Evolutionary conservation across 2,797 vertebrate genomes (phyloP).

Genomic region (Crenuchus spilurus): DNA sequence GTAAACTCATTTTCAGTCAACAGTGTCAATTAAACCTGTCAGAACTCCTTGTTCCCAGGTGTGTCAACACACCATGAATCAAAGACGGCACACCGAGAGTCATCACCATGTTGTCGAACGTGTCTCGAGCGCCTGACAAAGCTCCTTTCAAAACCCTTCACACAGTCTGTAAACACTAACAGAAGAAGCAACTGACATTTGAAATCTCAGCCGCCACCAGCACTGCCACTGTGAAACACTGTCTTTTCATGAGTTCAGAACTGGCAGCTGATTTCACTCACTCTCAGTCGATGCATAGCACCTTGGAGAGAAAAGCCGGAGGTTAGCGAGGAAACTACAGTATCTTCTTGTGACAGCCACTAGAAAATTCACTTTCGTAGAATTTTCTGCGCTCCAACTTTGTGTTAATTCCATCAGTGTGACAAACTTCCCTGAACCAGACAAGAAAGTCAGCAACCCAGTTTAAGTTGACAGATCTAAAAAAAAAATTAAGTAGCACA

Average conservation of each 20-base stretch:
- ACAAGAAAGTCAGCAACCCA: not conserved
- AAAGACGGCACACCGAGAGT: not conserved
- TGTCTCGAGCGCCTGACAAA: constrained; percentile 16
- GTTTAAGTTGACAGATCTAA: too few relatives aligned
- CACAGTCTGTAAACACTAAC: constrained; percentile 6
- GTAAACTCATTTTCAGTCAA: not conserved
- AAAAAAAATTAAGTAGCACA: too few relatives aligned
- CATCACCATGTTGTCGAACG: not conserved
- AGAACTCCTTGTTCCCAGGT: not conserved
- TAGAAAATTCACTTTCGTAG: not conserved
- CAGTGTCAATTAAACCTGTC: not conserved
- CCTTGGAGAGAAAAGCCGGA: not conserved
- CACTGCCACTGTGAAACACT: constrained; percentile 9
- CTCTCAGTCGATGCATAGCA: not conserved
- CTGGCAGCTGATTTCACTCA: not conserved
- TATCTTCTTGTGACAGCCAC: not conserved
- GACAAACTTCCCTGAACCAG: not conserved
- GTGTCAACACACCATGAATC: not conserved
- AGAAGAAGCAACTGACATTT: constrained; percentile 20
- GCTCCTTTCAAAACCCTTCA: not conserved
- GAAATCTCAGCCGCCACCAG: constrained; percentile 10
- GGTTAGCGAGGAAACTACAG: not conserved
- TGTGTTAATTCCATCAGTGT: not conserved
- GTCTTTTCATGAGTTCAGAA: constrained; percentile 10
- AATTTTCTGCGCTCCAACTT: not conserved